Evolutionary conservation across 2,113 vertebrate genomes (phyloP).

Genomic region (Pelmatolapia mariae): DNA sequence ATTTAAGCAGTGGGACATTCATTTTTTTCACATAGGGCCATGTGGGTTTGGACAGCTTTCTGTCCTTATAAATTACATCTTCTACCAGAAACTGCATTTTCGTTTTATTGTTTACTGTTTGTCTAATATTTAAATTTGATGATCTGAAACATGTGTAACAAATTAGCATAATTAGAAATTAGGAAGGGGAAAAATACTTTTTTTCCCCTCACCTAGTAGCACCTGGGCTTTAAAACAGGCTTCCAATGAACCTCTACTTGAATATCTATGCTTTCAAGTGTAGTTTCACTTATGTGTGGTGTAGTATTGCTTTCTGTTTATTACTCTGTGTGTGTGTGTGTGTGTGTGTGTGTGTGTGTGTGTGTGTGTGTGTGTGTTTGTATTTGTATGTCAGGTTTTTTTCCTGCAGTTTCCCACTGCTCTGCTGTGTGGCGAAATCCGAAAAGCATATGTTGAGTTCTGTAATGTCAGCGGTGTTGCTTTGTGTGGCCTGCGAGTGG

Average conservation of each 20-base stretch:
- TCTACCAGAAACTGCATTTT: neutral
- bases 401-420: conserved; percentile 97
- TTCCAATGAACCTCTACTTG: neutral
- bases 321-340: neutral
- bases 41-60: neutral
- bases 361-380: neutral
- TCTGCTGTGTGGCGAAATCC: conserved; percentile 94
- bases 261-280: neutral
- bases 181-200: neutral
- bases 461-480: conserved; percentile 89
- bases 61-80: neutral
- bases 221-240: neutral
- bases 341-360: neutral
- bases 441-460: conserved; percentile 94
- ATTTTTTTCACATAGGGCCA: neutral
- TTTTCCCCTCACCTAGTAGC: neutral
- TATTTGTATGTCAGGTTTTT: conserved; percentile 80
- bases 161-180: neutral
- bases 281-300: neutral
- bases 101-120: neutral
- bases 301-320: neutral
- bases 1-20: neutral
- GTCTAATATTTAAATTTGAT: neutral
- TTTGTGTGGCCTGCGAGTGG: conserved; percentile 84
- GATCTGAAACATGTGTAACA: neutral